Evolutionary conservation across 2,797 vertebrate species (phyloP).

Genomic region (Chanos chanos): DNA sequence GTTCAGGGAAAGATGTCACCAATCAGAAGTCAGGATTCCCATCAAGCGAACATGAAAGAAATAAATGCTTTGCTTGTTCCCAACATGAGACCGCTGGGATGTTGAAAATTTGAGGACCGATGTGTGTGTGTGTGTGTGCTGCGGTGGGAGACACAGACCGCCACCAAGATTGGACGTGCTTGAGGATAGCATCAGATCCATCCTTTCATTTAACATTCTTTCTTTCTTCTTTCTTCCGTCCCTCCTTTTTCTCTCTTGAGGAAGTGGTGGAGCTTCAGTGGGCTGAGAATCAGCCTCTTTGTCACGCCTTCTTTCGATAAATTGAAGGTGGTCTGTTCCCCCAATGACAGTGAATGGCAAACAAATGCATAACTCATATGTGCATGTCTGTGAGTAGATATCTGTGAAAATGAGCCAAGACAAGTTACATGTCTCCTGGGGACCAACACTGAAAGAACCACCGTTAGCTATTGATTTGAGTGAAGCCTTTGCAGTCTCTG

Average conservation of each 20-base stretch:
- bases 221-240: background rate
- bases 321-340: background rate
- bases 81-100: conserved; percentile 4
- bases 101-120: background rate
- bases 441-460: no score
- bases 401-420: background rate
- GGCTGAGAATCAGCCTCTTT: conserved; percentile 2
- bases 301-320: conserved; percentile 3
- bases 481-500: no score
- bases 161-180: background rate
- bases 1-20: conserved; percentile 17
- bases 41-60: background rate
- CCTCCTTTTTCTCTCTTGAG: background rate
- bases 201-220: background rate
- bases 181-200: background rate
- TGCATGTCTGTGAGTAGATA: background rate
- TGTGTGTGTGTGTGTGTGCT: background rate
- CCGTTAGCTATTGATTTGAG: no score
- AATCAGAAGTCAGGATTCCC: conserved; percentile 5
- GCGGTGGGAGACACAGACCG: background rate
- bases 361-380: conserved; percentile 18
- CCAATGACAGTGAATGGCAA: background rate
- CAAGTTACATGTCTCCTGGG: no score
- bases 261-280: background rate
- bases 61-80: conserved; percentile 28